phyloP scores from a whole-genome alignment of 2,797 vertebrate species.

The Varecia variegata region DNA sequence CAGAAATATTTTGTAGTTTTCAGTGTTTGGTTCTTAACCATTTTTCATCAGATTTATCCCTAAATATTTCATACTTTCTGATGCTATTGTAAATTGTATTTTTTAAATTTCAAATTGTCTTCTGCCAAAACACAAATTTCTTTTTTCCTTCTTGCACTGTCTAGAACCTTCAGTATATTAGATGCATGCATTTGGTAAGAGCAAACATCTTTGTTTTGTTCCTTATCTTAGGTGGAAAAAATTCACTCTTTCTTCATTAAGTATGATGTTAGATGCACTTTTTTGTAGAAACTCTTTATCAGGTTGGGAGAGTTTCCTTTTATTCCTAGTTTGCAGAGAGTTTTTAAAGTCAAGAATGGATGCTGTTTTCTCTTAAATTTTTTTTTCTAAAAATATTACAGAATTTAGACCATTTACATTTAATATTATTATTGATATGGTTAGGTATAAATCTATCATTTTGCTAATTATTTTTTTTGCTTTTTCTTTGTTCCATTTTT shows the following conservation, averaged over 20 bases:
- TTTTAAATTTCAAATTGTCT: background rate
- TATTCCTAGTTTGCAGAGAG: background rate
- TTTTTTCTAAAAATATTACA: background rate
- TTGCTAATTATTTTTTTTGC: background rate
- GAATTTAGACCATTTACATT: background rate
- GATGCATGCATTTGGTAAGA: background rate
- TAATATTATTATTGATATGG: background rate
- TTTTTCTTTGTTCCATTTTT: background rate
- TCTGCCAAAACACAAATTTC: background rate
- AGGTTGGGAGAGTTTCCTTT: background rate
- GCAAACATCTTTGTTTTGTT: background rate
- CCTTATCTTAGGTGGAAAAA: background rate
- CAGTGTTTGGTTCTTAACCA: background rate
- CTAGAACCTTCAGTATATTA: background rate
- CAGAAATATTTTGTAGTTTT: background rate
- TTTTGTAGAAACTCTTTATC: background rate
- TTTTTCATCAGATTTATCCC: background rate
- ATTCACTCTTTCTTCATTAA: background rate
- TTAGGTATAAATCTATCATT: background rate
- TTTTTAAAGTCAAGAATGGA: background rate
- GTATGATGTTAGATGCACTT: background rate
- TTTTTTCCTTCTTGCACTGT: background rate
- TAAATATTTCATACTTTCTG: background rate
- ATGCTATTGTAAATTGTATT: background rate
- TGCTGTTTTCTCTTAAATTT: background rate